Evolutionary conservation across 2,113 vertebrate genomes (phyloP), one percentile per base, ranked within the genome.

Genomic region (Zapornia atra): DNA sequence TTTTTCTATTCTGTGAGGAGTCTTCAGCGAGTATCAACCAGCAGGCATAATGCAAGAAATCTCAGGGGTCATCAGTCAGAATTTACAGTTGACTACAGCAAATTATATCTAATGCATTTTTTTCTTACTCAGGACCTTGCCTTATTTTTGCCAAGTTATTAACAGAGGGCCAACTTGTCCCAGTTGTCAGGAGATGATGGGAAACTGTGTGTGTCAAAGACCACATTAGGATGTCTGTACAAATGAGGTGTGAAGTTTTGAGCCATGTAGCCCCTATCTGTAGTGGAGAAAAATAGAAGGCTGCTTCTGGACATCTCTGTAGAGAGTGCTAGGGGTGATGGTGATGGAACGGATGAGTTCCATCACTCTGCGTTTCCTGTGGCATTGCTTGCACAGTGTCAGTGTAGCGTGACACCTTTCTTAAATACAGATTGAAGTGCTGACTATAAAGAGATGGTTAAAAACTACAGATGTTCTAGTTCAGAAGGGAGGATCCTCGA

Each of bases 81-180:
- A 72, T 16, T 85, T 72, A 77, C 18, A 33, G 66, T 81, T 57
- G 36, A 48, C 22, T 66, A 57, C 22, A 12, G 53, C 29, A 59
- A 53, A 93, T 72, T 25, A 26, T 38, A 57, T 42, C 28, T 78
- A 66, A 82, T 29, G 15, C 11, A 2, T 9, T 60, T 75, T 92
- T 48, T 70, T 34, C 36, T 0, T 0, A 18, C 51, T 93, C 24
- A 2, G 15, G 64, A 56, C 33, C 66, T 88, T 80, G 57, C 40
- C 76, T 81, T 91, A 57, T 88, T 95, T 95, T 77, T 81, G 61
- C 36, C 36, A 85, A 33, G 10, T 77, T 84, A 66, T 54, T 84
- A 84, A 29, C 63, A 71, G 53, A 71, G 29, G 40, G 9, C 40
- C 11, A 51, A 29, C 51, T 56, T 71, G 34, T 61, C 34, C 53